Base-by-base conservation (phyloP, 2,113 vertebrate species). In the Orycteropus afer region DNA sequence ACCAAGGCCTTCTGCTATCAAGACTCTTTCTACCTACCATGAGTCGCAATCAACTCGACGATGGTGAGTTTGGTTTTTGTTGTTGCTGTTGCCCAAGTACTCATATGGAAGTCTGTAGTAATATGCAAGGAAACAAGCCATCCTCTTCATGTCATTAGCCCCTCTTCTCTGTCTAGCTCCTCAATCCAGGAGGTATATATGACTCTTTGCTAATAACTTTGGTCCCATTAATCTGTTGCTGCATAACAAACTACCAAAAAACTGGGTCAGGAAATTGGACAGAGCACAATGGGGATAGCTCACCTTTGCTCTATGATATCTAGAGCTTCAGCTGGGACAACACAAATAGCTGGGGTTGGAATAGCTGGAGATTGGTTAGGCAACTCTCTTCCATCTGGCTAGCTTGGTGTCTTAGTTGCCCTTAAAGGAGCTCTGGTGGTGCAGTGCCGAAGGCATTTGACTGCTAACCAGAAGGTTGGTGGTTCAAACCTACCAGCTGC, bases 91-190 rank as follows among this genome's bases (percentile, higher is more conserved):
- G n/a, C n/a, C n/a, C n/a, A n/a, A n/a, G n/a, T 14, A 32, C 29
- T 27, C 55, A 47, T 25, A 13, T 11, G n/a, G 55, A 37, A 5
- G 3, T 17, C 15, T 22, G 2, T 10, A 45, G 59, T n/a, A 57
- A 45, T 51, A 80, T 27, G 40, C 59, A 37, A 92, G 84, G n/a
- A 61, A 53, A 17, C 14, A 57, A 87, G 47, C 18, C 18, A 14
- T 23, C 27, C 1, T 14, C 1, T 1, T 8, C 7, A 12, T 7
- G 9, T 9, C 5, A 9, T 18, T 34, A 27, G 69, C 32, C 32
- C 59, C 49, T 47, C 3, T 53, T 80, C 40, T 51, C 85, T 76
- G 27, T 13, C 76, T 86, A 1, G 0, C 77, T 88, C 73, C 69
- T 76, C 69, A 67, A 57, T 37, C 57, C 40, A 40, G 0, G 47